phyloP scores from a whole-genome alignment of 1,140 invertebrate genomes.

The Drosophila bifasciata region DNA sequence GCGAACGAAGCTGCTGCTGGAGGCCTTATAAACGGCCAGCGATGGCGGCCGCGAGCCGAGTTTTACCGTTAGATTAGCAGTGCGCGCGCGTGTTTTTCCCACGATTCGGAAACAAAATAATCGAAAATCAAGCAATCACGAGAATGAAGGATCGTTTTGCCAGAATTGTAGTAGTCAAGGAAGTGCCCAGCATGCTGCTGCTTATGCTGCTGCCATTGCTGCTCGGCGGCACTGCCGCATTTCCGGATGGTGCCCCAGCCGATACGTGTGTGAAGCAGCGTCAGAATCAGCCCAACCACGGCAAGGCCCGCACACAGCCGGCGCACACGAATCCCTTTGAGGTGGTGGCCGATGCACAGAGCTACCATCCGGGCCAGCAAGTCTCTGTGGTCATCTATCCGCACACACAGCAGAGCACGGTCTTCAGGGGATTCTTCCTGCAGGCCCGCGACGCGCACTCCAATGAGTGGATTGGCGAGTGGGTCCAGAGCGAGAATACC shows the following conservation, averaged over 20 bases:
- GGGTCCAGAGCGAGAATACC: constrained; percentile 89
- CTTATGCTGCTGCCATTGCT: constrained; percentile 1
- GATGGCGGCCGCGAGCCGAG: constrained; percentile 62
- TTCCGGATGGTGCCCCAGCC: constrained; percentile 91
- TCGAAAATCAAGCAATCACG: not conserved
- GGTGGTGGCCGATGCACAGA: constrained; percentile 86
- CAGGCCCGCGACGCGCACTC: constrained; percentile 89
- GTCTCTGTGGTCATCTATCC: constrained; percentile 84
- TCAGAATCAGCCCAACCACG: constrained; percentile 90
- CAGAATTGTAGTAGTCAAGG: constrained; percentile 16
- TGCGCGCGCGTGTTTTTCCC: constrained; percentile 52
- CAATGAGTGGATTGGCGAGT: constrained; percentile 89
- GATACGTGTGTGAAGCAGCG: constrained; percentile 90
- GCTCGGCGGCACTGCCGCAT: constrained; percentile 75
- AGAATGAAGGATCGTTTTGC: constrained; percentile 41
- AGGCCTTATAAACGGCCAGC: constrained; percentile 70
- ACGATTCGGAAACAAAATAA: constrained; percentile 23
- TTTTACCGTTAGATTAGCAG: constrained; percentile 64
- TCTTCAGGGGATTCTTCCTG: constrained; percentile 92
- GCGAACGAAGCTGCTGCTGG: constrained; percentile 36
- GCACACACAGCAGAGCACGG: constrained; percentile 76
- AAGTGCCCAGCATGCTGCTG: constrained; percentile 23
- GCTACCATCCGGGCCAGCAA: constrained; percentile 87
- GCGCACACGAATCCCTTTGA: constrained; percentile 87
- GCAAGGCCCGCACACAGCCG: constrained; percentile 87